phyloP scores from a whole-genome alignment of 1,140 invertebrate species.

The Drosophila ambigua region DNA sequence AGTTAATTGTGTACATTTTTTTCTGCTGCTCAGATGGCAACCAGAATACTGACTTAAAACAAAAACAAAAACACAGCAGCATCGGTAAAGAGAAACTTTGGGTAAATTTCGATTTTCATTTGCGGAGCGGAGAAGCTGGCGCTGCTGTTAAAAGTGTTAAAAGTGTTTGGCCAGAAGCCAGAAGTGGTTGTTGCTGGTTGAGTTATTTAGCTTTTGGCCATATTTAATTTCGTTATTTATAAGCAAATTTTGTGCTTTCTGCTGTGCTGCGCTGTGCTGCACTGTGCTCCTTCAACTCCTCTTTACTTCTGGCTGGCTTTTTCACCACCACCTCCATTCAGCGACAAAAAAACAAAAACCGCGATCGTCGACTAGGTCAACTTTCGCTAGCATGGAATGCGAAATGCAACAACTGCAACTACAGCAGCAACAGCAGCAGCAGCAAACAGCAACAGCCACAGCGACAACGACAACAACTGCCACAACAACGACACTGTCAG shows the following conservation, averaged over 20 bases:
- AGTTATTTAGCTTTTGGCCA: conserved; percentile 70
- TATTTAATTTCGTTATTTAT: conserved; percentile 82
- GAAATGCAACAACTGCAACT: conserved; percentile 69
- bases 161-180: conserved; percentile 32
- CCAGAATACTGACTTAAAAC: conserved; percentile 31
- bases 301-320: conserved; percentile 5
- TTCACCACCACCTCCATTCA: conserved; percentile 8
- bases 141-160: conserved; percentile 57
- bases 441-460: conserved; percentile 26
- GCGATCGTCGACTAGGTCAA: conserved; percentile 80
- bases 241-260: conserved; percentile 62
- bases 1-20: conserved; percentile 73
- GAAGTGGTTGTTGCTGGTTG: conserved; percentile 17
- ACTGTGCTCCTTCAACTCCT: conserved; percentile 22
- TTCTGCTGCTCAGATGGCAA: conserved; percentile 37
- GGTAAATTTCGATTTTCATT: conserved; percentile 22
- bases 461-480: conserved; percentile 37
- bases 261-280: too few species aligned
- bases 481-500: conserved; percentile 70
- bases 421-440: conserved; percentile 33
- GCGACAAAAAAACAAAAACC: conserved; percentile 53
- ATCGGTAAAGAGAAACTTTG: conserved; percentile 54
- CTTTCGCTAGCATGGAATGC: conserved; percentile 82
- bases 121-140: conserved; percentile 27
- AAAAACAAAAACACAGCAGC: conserved; percentile 9